These are phyloP conservation scores for Hylia prasina DNA, from an alignment of 2,113 vertebrate species.

Conservation along the genomic window DNA sequence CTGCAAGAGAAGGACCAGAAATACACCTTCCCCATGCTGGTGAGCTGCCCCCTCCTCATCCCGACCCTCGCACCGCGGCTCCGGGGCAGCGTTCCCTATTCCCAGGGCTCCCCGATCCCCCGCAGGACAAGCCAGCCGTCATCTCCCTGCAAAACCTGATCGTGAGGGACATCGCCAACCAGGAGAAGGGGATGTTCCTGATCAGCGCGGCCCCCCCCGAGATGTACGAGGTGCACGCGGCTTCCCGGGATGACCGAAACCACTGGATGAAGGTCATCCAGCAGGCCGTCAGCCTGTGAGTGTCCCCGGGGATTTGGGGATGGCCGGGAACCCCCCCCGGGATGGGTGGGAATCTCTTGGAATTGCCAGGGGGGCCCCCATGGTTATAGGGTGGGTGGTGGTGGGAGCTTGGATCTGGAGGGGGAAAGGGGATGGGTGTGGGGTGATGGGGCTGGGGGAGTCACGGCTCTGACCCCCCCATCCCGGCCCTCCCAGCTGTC, in stretches of 20 bases:
- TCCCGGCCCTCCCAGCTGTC: slow-evolving; percentile 72
- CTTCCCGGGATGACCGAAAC: slow-evolving; percentile 83
- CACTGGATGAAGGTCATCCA: slow-evolving; percentile 87
- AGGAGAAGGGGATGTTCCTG: slow-evolving; percentile 92
- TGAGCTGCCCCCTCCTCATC: slow-evolving; percentile 19
- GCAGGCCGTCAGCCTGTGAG: slow-evolving; percentile 82
- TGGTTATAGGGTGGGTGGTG: accelerated
- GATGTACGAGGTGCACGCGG: slow-evolving; percentile 92
- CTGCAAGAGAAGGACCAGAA: slow-evolving; percentile 95
- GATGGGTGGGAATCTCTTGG: too few relatives aligned
- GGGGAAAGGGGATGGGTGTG: not conserved
- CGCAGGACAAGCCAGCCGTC: slow-evolving; percentile 85
- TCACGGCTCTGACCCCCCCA: not conserved
- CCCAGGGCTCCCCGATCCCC: accelerated
- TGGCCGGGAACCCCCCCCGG: not conserved
- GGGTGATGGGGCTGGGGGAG: not conserved
- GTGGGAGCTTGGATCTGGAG: not conserved
- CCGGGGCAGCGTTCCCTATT: accelerated
- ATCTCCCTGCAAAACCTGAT: slow-evolving; percentile 88
- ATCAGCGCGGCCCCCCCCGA: slow-evolving; percentile 83
- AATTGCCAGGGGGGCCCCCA: too few relatives aligned
- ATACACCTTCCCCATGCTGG: slow-evolving; percentile 86
- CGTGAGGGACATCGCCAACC: slow-evolving; percentile 90
- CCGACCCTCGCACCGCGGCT: accelerated
- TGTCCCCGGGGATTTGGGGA: not conserved